These are phyloP conservation scores for Tetranychus truncatus DNA, from an alignment of 2,888 invertebrate species.

Conservation along the genomic window DNA sequence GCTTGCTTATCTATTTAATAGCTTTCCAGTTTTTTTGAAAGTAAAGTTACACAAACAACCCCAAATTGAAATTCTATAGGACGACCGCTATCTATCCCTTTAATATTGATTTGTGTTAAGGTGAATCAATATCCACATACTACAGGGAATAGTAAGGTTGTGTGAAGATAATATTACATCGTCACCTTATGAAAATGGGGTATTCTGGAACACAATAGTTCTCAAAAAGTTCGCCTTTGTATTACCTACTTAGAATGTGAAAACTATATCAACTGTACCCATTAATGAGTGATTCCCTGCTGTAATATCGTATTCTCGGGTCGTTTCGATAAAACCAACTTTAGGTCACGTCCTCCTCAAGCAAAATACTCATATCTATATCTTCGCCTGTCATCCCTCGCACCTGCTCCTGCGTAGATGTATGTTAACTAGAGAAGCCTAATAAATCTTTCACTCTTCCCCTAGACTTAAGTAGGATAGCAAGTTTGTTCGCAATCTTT, in stretches of 20 bases:
- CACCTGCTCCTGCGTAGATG: background rate
- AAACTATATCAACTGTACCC: constrained; percentile 6
- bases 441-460: background rate
- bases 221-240: constrained; percentile 4
- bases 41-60: background rate
- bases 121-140: background rate
- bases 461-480: background rate
- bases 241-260: constrained; percentile 9
- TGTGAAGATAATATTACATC: background rate
- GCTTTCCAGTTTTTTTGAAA: constrained; percentile 13
- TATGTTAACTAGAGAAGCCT: background rate
- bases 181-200: background rate
- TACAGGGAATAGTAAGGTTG: constrained; percentile 4
- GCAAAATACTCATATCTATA: too few relatives aligned
- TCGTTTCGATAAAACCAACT: background rate
- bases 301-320: background rate
- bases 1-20: constrained; percentile 11
- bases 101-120: constrained; percentile 10
- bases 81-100: constrained; percentile 7
- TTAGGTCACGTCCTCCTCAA: too few relatives aligned
- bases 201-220: background rate
- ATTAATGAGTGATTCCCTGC: background rate
- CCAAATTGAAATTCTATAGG: constrained; percentile 4
- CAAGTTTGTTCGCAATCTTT: too few relatives aligned
- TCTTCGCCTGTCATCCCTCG: too few relatives aligned